A percentile compares a stretch with the other conserved stretches of the same genome.
Evolutionary conservation across 2,797 vertebrate species (phyloP).

Genomic region (Chaetodon trifasciatus): DNA sequence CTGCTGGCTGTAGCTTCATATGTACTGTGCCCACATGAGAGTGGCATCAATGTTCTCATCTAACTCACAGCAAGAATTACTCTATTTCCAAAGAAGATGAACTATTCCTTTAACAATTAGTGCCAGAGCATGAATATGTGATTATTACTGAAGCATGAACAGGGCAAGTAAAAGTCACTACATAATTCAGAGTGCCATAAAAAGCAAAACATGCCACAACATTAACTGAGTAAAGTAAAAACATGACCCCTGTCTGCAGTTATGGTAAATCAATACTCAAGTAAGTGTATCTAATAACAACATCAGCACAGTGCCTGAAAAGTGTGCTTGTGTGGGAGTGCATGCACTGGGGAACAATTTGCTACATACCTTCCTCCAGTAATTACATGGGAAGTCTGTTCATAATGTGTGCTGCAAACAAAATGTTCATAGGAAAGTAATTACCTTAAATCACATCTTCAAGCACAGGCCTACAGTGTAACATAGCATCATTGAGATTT

Average conservation of each 20-base stretch:
- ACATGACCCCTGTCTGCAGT: conserved; percentile 63
- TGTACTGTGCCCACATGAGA: neutral
- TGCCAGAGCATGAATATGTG: neutral
- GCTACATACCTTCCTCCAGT: conserved; percentile 65
- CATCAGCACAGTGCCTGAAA: conserved; percentile 59
- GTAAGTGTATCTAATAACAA: conserved; percentile 76
- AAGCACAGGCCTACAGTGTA: conserved; percentile 2
- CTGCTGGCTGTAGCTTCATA: neutral
- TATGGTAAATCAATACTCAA: conserved; percentile 77
- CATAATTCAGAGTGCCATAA: conserved; percentile 66
- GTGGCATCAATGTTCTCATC: neutral
- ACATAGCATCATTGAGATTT: conserved; percentile 6
- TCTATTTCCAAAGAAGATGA: neutral
- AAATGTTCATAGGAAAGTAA: conserved; percentile 63
- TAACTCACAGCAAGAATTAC: neutral
- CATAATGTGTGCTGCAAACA: conserved; percentile 51
- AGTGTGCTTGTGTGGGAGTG: conserved; percentile 67
- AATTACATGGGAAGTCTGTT: conserved; percentile 66
- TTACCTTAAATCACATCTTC: conserved; percentile 57
- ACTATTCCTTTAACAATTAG: conserved; percentile 1
- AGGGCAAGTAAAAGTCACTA: conserved; percentile 51
- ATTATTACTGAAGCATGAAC: conserved; percentile 12
- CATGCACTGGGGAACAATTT: conserved; percentile 71
- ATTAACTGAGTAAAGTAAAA: conserved; percentile 68
- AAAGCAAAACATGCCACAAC: conserved; percentile 51